A percentile compares a stretch with the other conserved stretches of the same genome.
Evolutionary conservation across 2,888 invertebrate species (phyloP).

Genomic region (Acrobasis suavella): DNA sequence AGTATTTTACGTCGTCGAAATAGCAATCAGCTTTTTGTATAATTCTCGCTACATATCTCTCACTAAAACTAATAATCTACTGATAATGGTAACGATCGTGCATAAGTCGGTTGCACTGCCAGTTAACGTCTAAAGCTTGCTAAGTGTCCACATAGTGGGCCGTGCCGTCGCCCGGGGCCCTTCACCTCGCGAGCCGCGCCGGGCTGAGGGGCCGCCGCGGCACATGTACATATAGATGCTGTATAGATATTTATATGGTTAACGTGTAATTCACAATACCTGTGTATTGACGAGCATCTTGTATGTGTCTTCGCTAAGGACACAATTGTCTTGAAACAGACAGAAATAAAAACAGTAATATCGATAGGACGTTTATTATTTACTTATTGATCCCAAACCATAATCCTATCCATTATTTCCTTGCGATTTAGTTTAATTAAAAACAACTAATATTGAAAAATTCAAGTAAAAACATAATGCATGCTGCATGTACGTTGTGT

Average conservation of each 20-base stretch:
- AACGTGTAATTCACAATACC: conserved; percentile 59
- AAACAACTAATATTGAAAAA: background rate
- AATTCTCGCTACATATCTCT: conserved; percentile 72
- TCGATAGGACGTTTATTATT: conserved; percentile 60
- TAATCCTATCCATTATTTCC: conserved; percentile 20
- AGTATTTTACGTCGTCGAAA: conserved; percentile 43
- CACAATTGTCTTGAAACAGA: conserved; percentile 71
- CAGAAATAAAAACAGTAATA: conserved; percentile 79
- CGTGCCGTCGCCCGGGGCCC: conserved; percentile 44
- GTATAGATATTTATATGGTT: conserved; percentile 76
- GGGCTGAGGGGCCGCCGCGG: conserved; percentile 37
- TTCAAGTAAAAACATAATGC: background rate
- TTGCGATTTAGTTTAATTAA: background rate
- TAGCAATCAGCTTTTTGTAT: conserved; percentile 55
- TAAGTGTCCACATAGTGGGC: conserved; percentile 69
- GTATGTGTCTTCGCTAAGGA: conserved; percentile 70
- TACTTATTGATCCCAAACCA: conserved; percentile 32
- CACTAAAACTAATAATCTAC: conserved; percentile 35
- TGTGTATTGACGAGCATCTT: conserved; percentile 69
- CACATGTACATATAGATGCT: conserved; percentile 79
- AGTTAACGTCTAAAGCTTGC: conserved; percentile 65
- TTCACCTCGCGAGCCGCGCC: too few species aligned
- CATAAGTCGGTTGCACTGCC: conserved; percentile 73
- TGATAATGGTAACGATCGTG: conserved; percentile 50
- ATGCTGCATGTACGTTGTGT: background rate